phyloP scores from a whole-genome alignment of 2,888 invertebrate species.

The Hemaris fuciformis region DNA sequence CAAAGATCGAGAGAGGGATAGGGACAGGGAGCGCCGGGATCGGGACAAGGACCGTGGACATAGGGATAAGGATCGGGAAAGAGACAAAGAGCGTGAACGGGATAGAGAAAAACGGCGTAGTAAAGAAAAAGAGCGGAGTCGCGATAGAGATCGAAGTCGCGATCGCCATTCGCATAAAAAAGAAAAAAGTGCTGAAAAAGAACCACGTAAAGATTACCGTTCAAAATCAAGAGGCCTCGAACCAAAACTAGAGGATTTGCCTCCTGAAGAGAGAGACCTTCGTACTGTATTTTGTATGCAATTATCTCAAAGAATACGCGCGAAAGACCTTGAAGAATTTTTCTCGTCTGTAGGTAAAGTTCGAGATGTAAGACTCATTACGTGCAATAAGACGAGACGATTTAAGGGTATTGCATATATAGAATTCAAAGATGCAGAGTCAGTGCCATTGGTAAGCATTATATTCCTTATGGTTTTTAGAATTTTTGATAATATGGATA shows the following conservation, averaged over 20 bases:
- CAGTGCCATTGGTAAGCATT: conserved; percentile 92
- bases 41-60: conserved; percentile 45
- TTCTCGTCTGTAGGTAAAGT: conserved; percentile 99
- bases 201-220: conserved; percentile 59
- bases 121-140: conserved; percentile 51
- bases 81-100: conserved; percentile 45
- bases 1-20: conserved; percentile 55
- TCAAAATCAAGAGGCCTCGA: conserved; percentile 79
- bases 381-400: conserved; percentile 98
- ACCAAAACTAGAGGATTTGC: conserved; percentile 87
- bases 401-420: conserved; percentile 99
- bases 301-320: conserved; percentile 95
- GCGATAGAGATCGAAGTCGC: conserved; percentile 52
- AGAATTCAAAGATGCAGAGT: conserved; percentile 98
- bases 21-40: conserved; percentile 52
- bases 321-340: conserved; percentile 98
- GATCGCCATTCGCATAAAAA: conserved; percentile 48
- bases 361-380: conserved; percentile 98
- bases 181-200: conserved; percentile 61
- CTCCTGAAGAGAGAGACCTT: conserved; percentile 99
- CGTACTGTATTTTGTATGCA: conserved; percentile 99
- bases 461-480: no score
- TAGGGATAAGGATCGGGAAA: conserved; percentile 57
- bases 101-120: conserved; percentile 59
- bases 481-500: not conserved